Evolutionary conservation across 2,888 invertebrate genomes (phyloP).

Genomic region (Ormyrus rosae): DNA sequence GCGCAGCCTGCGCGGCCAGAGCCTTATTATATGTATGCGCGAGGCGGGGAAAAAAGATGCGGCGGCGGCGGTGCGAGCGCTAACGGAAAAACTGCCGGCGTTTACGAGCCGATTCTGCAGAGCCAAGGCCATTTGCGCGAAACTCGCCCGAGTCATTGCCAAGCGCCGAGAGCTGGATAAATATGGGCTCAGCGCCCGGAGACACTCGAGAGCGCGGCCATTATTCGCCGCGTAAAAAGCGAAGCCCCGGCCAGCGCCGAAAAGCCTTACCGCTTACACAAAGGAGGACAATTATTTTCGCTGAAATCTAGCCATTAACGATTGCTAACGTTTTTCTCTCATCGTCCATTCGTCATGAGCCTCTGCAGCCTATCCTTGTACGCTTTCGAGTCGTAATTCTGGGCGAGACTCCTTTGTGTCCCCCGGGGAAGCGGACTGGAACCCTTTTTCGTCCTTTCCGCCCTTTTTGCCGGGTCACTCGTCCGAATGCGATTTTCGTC

Average conservation of each 20-base stretch:
- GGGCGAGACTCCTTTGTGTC: not conserved
- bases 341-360: too few relatives aligned
- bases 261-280: too few relatives aligned
- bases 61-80: not conserved
- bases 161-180: not conserved
- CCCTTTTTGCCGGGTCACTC: conserved; percentile 13
- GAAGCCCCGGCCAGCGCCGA: too few relatives aligned
- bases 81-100: too few relatives aligned
- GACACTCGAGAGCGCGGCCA: not conserved
- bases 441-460: conserved; percentile 22
- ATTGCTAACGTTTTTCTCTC: too few relatives aligned
- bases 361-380: too few relatives aligned
- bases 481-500: conserved; percentile 9
- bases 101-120: not conserved
- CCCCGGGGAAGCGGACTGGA: not conserved
- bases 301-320: too few relatives aligned
- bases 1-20: not conserved
- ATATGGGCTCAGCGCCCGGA: not conserved
- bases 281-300: too few relatives aligned
- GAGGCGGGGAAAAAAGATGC: too few relatives aligned
- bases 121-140: conserved; percentile 8
- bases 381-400: too few relatives aligned
- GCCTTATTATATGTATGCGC: conserved; percentile 5
- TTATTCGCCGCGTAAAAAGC: too few relatives aligned
- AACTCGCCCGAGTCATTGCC: not conserved